Percentiles rank a stretch among this genome's conserved stretches.
Conservation (phyloP, 92 coral and sea anemone species). For the Epizoanthus rinbou region DNA sequence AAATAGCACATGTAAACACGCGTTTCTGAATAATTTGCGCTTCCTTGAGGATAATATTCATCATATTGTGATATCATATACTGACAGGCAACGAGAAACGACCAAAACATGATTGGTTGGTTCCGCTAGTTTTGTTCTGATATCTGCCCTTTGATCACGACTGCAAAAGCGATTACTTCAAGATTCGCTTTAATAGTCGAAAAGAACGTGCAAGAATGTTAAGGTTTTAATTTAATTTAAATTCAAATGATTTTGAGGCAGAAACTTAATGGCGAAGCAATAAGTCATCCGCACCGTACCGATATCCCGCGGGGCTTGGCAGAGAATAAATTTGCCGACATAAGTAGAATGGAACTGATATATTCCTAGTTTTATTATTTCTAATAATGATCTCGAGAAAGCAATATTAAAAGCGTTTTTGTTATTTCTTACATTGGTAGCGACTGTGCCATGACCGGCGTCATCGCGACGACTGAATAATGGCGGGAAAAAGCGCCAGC, state of each 20-base stretch:
- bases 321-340: neutral
- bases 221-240: constrained; percentile 29
- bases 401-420: neutral
- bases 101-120: constrained; percentile 10
- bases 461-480: constrained; percentile 11
- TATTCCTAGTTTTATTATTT: neutral
- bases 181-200: neutral
- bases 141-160: constrained; percentile 26
- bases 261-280: constrained; percentile 16
- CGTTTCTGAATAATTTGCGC: constrained; percentile 23
- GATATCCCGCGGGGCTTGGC: neutral
- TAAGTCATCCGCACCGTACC: constrained; percentile 6
- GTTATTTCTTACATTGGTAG: neutral
- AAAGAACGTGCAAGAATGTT: constrained; percentile 41
- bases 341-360: neutral
- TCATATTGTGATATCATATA: constrained; percentile 41
- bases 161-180: constrained; percentile 12
- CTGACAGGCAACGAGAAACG: constrained; percentile 12
- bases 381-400: neutral
- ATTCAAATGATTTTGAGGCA: constrained; percentile 19
- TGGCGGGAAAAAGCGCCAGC: constrained; percentile 48
- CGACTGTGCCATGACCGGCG: neutral
- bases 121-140: neutral
- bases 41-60: constrained; percentile 33
- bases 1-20: too few species aligned